phyloP scores from a whole-genome alignment of 2,113 vertebrate species.

The Motacilla tschutschensis region DNA sequence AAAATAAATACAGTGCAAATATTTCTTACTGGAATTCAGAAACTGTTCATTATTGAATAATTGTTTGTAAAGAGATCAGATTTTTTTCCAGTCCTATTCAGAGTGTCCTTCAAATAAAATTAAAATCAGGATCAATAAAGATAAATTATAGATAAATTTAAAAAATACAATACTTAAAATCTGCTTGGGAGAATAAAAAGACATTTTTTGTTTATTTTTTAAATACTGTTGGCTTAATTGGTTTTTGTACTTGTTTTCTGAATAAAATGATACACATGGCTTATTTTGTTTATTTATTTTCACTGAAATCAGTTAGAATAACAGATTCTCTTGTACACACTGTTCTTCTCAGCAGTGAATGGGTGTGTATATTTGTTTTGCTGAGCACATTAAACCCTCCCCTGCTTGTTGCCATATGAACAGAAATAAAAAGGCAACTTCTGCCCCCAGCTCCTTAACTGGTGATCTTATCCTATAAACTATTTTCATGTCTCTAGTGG shows the following conservation, averaged over 20 bases:
- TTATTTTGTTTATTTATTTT: background rate
- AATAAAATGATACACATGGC: background rate
- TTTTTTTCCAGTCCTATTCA: background rate
- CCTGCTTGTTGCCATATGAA: background rate
- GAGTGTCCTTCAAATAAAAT: background rate
- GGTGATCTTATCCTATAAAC: background rate
- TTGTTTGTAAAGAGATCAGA: background rate
- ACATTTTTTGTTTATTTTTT: background rate
- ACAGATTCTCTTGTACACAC: background rate
- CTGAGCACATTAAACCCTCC: background rate
- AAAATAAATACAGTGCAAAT: background rate
- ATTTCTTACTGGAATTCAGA: background rate
- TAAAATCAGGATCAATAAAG: background rate
- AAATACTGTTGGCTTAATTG: background rate
- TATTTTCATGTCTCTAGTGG: background rate
- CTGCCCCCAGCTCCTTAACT: background rate
- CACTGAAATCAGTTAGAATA: background rate
- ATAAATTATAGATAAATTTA: background rate
- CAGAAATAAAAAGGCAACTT: constrained; percentile 10
- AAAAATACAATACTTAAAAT: background rate
- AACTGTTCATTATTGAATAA: background rate
- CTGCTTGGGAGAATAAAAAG: background rate
- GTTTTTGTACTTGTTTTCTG: constrained; percentile 22
- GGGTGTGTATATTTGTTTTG: background rate
- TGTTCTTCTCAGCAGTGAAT: background rate